phyloP scores from a whole-genome alignment of 1,140 invertebrate species.

The Heliconius himera region DNA sequence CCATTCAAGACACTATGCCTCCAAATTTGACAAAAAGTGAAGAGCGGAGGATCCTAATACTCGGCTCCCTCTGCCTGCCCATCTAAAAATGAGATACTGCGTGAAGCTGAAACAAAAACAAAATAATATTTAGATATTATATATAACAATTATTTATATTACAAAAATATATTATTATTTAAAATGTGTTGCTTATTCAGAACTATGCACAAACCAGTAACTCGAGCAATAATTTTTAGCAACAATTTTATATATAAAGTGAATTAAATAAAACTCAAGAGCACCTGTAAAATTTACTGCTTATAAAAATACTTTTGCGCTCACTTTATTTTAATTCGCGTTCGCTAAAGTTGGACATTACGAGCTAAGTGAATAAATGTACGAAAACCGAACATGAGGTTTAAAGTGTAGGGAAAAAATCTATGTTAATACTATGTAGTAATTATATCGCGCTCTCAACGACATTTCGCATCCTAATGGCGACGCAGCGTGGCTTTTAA shows the following conservation, averaged over 20 bases:
- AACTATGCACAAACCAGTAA: too few relatives aligned
- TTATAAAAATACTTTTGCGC: slow-evolving; percentile 35
- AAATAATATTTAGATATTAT: too few relatives aligned
- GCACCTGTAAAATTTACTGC: slow-evolving; percentile 28
- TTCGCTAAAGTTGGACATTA: slow-evolving; percentile 7
- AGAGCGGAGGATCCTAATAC: too few relatives aligned
- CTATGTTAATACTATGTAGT: neutral
- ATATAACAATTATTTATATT: too few relatives aligned
- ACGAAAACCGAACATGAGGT: neutral
- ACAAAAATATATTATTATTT: too few relatives aligned
- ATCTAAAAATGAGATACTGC: too few relatives aligned
- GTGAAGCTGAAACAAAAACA: too few relatives aligned
- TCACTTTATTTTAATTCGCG: slow-evolving; percentile 17
- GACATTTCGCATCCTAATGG: neutral
- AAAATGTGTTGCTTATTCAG: too few relatives aligned
- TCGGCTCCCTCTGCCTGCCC: too few relatives aligned
- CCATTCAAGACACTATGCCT: too few relatives aligned
- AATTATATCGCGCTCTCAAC: neutral
- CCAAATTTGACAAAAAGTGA: too few relatives aligned
- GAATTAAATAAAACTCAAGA: slow-evolving; percentile 17
- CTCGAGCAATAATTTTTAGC: too few relatives aligned
- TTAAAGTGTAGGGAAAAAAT: neutral
- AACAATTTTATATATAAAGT: slow-evolving; percentile 20
- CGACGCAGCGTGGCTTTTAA: neutral
- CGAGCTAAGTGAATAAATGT: neutral